Percentiles rank a stretch among this genome's conserved stretches.
Evolutionary conservation across 2,113 vertebrate genomes (phyloP).

Genomic region (Boulengeromyrus knoepffleri): DNA sequence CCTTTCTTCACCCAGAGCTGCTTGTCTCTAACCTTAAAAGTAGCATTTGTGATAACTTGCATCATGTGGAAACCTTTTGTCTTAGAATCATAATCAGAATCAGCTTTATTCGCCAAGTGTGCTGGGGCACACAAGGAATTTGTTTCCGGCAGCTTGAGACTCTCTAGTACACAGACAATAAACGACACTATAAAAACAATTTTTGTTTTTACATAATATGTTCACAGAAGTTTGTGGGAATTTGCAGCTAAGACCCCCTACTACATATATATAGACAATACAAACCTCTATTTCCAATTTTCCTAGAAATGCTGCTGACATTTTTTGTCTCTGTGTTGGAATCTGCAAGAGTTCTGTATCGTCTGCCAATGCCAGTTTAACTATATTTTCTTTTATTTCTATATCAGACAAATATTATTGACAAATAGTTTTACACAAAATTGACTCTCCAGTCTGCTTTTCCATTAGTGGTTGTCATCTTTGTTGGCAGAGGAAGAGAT

Average conservation of each 20-base stretch:
- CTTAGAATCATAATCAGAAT: too few relatives aligned
- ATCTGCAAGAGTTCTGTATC: not conserved
- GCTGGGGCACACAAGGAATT: too few relatives aligned
- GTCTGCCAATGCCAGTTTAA: not conserved
- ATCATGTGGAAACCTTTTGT: not conserved
- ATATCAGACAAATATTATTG: not conserved
- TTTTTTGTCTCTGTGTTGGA: not conserved
- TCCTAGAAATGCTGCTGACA: not conserved
- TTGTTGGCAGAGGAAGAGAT: not conserved
- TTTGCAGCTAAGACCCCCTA: not conserved
- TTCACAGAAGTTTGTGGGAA: not conserved
- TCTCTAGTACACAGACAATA: too few relatives aligned
- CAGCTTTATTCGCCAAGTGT: too few relatives aligned
- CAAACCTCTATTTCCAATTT: not conserved
- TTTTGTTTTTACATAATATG: not conserved
- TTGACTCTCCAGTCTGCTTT: not conserved
- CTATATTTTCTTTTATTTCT: not conserved
- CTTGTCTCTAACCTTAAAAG: not conserved
- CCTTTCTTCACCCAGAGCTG: not conserved
- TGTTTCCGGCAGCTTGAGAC: too few relatives aligned
- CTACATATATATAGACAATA: not conserved
- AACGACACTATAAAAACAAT: too few relatives aligned
- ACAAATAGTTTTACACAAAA: not conserved
- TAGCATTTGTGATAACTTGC: not conserved
- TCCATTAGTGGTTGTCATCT: not conserved